Base-by-base conservation (phyloP, 2,797 vertebrate species). In the Champsocephalus esox region DNA sequence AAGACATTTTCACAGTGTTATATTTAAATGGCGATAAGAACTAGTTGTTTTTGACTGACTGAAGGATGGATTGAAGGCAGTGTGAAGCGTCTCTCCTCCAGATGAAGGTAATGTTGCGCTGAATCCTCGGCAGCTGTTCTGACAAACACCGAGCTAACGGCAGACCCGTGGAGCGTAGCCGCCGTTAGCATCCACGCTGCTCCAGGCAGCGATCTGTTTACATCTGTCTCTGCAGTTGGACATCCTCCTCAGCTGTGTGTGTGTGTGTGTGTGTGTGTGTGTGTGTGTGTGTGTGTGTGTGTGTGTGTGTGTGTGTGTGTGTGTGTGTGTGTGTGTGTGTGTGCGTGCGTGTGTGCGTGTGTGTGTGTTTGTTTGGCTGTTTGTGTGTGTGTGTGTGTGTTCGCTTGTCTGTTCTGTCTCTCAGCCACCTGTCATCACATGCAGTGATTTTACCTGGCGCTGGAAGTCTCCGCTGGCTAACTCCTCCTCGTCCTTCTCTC, bases 391-490 rank as follows among this genome's bases (percentile, higher is more conserved):
- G 3, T 28, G 24, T 87, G 81, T 62, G 45, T 79, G 66, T 66
- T 54, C 79, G 59, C 65, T 51, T 75, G 77, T 63, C 46, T 73
- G 73, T 56, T 17, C 62, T 82, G 66, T 69, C 63, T 73, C 68
- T 63, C 78, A 16, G 67, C 77, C 86, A 78, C 75, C 87, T 82
- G 82, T 82, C 86, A 79, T 82, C 86, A 79, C 75, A 73, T 57
- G 34, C 44, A 1, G 60, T 65, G 79, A 85, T 67, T 79, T 73
- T 66, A 87, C 80, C 85, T 84, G 85, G 64, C 67, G 54, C 32
- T 62, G 70, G 54, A 28, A 16, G 12, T 7, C 48, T 17, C 38
- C 21, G 17, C 66, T 65, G 73, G 79, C 69, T 41, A n/a, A 55
- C 63, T 49, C 62, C 28, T 28, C 49, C 65, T 85, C 48, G 51